Percentiles rank a stretch among this genome's conserved stretches.
Evolutionary conservation across 2,888 invertebrate species (phyloP).

Genomic region (Hirtodrosophila trivittata): DNA sequence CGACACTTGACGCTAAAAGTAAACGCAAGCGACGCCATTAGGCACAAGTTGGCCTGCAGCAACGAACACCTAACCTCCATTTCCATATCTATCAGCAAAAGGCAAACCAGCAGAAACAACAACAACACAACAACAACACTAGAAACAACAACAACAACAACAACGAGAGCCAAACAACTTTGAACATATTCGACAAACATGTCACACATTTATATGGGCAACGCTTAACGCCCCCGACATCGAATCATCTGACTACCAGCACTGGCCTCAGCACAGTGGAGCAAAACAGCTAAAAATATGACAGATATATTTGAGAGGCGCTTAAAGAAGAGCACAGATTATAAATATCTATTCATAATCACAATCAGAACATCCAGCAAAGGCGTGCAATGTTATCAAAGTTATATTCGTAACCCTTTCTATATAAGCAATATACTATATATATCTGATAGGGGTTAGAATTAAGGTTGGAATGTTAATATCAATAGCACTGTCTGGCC

Average conservation of each 20-base stretch:
- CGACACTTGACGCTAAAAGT: constrained; percentile 77
- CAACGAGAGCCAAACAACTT: constrained; percentile 63
- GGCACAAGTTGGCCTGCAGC: constrained; percentile 68
- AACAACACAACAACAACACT: constrained; percentile 29
- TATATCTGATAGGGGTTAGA: too few relatives aligned
- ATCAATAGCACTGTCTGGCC: too few relatives aligned
- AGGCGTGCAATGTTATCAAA: too few relatives aligned
- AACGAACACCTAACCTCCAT: constrained; percentile 57
- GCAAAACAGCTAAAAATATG: neutral
- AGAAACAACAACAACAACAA: constrained; percentile 30
- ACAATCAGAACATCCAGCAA: too few relatives aligned
- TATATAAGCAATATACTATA: too few relatives aligned
- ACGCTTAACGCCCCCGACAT: constrained; percentile 39
- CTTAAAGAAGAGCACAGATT: too few relatives aligned
- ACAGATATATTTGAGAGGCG: neutral
- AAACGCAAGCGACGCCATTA: constrained; percentile 77
- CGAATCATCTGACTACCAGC: constrained; percentile 12
- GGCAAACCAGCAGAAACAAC: constrained; percentile 9
- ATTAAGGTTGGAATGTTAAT: too few relatives aligned
- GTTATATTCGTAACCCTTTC: too few relatives aligned
- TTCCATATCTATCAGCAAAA: constrained; percentile 42
- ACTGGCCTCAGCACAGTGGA: constrained; percentile 47
- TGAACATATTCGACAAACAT: constrained; percentile 78
- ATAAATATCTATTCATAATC: too few relatives aligned
- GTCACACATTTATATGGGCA: constrained; percentile 74